Conservation (phyloP, 1,140 invertebrate genomes). For the Helicorthomorpha holstii region DNA sequence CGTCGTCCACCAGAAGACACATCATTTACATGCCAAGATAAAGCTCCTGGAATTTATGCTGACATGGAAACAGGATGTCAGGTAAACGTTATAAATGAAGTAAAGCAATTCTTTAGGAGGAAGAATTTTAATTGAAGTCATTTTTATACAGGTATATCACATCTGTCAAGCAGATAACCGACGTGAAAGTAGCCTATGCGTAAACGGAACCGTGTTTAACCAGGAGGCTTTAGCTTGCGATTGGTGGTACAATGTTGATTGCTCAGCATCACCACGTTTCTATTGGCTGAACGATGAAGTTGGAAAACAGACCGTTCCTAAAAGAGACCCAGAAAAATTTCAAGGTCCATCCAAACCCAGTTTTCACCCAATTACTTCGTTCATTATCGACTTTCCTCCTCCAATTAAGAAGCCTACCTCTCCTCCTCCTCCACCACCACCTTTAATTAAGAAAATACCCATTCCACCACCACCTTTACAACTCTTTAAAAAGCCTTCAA, state of each 20-base stretch:
- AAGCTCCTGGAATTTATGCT: slow-evolving; percentile 49
- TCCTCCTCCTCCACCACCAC: too few relatives aligned
- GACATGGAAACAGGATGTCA: slow-evolving; percentile 54
- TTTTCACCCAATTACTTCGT: too few relatives aligned
- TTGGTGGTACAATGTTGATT: slow-evolving; percentile 69
- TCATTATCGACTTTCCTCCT: too few relatives aligned
- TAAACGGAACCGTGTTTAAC: slow-evolving; percentile 57
- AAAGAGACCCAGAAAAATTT: background rate
- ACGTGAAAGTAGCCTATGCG: slow-evolving; percentile 55
- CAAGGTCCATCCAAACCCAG: background rate
- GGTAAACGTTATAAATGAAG: slow-evolving; percentile 21
- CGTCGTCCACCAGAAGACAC: slow-evolving; percentile 14
- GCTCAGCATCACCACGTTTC: slow-evolving; percentile 41
- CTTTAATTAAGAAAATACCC: too few relatives aligned
- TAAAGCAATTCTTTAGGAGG: background rate
- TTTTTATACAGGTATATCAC: slow-evolving; percentile 42
- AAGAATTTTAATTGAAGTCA: background rate
- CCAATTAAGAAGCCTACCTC: too few relatives aligned
- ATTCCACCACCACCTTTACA: background rate
- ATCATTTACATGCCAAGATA: slow-evolving; percentile 41
- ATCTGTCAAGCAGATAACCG: slow-evolving; percentile 52
- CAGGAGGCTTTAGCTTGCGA: slow-evolving; percentile 60
- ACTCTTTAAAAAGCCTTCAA: background rate
- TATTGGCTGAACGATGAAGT: slow-evolving; percentile 39
- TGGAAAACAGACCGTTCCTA: background rate